These are phyloP conservation scores for Australoheros scitulus DNA, from an alignment of 2,113 vertebrate species.

Conservation along the genomic window DNA sequence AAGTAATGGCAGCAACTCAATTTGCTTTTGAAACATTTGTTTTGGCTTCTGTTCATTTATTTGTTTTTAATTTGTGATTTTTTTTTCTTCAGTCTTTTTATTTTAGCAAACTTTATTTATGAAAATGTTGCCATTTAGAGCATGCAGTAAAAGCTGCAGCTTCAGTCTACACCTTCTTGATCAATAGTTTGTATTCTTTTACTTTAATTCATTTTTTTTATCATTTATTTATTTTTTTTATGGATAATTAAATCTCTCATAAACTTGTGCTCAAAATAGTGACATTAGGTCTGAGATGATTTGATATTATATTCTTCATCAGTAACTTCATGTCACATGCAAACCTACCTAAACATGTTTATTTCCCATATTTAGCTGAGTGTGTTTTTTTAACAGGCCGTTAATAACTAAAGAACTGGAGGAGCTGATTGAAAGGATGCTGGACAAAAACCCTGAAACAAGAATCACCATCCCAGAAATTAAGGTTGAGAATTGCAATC, in stretches of 20 bases:
- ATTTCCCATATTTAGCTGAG: not conserved
- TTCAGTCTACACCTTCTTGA: too few relatives aligned
- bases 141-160: too few relatives aligned
- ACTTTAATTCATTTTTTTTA: not conserved
- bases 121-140: too few relatives aligned
- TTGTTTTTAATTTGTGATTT: not conserved
- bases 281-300: not conserved
- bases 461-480: constrained; percentile 91
- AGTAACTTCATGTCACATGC: not conserved
- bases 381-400: constrained; percentile 75
- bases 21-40: not conserved
- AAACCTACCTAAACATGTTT: not conserved
- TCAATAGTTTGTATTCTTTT: not conserved
- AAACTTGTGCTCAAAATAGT: not conserved
- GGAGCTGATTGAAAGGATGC: constrained; percentile 88
- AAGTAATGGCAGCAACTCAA: not conserved
- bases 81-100: not conserved
- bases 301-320: not conserved
- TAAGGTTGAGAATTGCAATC: constrained; percentile 77
- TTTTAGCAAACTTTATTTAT: not conserved
- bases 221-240: not conserved
- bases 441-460: constrained; percentile 90
- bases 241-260: not conserved
- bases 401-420: constrained; percentile 82
- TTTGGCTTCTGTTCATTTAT: not conserved